These are phyloP conservation scores for Syngnathus scovelli DNA, from an alignment of 2,113 vertebrate species.

Conservation along the genomic window DNA sequence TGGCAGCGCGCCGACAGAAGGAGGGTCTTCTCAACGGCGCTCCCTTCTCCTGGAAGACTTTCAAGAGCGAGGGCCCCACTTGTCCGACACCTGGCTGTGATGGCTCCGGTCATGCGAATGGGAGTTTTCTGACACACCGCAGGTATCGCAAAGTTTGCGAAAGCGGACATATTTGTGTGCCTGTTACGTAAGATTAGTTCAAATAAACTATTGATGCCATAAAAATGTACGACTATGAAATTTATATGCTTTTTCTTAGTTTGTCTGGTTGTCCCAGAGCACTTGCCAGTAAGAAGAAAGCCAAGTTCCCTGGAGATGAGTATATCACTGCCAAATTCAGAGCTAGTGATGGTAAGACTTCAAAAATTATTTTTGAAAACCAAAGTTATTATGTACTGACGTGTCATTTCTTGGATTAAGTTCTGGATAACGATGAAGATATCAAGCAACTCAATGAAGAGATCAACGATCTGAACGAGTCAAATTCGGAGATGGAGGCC, in stretches of 20 bases:
- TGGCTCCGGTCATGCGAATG: constrained; percentile 91
- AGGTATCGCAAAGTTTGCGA: constrained; percentile 70
- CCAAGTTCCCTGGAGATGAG: constrained; percentile 93
- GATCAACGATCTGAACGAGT: constrained; percentile 91
- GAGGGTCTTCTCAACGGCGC: constrained; percentile 89
- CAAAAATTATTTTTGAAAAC: neutral
- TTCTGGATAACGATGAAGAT: constrained; percentile 94
- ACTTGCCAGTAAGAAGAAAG: constrained; percentile 90
- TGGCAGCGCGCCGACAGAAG: constrained; percentile 92
- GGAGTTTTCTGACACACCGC: constrained; percentile 95
- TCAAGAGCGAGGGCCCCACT: constrained; percentile 88
- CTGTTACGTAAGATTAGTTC: neutral
- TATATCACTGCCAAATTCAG: constrained; percentile 94
- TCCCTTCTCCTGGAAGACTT: constrained; percentile 91
- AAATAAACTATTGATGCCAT: neutral
- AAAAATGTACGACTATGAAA: neutral
- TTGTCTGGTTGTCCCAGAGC: constrained; percentile 97
- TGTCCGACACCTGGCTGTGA: constrained; percentile 95
- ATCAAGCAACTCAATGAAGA: constrained; percentile 98
- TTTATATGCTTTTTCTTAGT: constrained; percentile 60
- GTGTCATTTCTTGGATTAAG: constrained; percentile 54
- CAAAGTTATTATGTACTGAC: neutral
- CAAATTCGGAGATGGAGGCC: constrained; percentile 92
- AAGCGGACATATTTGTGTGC: neutral
- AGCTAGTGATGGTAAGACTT: constrained; percentile 85